Evolutionary conservation across 2,113 vertebrate species (phyloP), one percentile per base, ranked within the genome.

Genomic region (Passer domesticus): DNA sequence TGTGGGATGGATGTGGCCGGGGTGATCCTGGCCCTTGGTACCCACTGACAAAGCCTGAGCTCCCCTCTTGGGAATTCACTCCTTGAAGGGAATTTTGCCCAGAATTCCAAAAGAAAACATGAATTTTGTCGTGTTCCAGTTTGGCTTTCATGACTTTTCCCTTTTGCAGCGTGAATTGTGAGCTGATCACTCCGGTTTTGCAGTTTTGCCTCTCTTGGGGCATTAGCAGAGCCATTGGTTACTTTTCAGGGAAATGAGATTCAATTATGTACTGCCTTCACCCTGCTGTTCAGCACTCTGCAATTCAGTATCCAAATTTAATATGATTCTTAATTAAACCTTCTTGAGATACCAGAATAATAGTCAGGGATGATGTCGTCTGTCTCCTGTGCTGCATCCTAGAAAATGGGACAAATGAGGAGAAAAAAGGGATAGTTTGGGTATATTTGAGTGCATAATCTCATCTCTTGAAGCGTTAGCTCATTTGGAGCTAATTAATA

Each of bases 301-400:
- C 62, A 68, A 90, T 46, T 47, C 70, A 37, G 47, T 19, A 59
- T 33, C 83, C 72, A 53, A 44, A 64, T 83, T 88, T 90, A 83
- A 82, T 82, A 16, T 17, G 17, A 62, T 80, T 69, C 53, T 94
- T 95, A 89, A 89, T 89, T 81, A 93, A 89, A 92, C 44, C 52
- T 55, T 16, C 23, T 39, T 33, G 44, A 86, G 59, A 31, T 73
- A 35, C 8, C 50, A 43, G 22, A 33, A n/a, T 39, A 60, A 41
- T 11, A 46, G 78, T 4, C 52, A 49, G 70, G 27, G 50, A 24
- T 58, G 79, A 11, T 3, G 5, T 22, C 10, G 30, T 22, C 72
- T 44, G 66, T 35, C 39, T 90, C 37, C 59, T 33, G 49, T 83
- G 55, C 49, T 68, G 60, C 62, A 46, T 52, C 76, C 68, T 49